These are phyloP conservation scores for Microctenopoma steveboyesi DNA, from an alignment of 2,797 vertebrate species.

Conservation along the genomic window DNA sequence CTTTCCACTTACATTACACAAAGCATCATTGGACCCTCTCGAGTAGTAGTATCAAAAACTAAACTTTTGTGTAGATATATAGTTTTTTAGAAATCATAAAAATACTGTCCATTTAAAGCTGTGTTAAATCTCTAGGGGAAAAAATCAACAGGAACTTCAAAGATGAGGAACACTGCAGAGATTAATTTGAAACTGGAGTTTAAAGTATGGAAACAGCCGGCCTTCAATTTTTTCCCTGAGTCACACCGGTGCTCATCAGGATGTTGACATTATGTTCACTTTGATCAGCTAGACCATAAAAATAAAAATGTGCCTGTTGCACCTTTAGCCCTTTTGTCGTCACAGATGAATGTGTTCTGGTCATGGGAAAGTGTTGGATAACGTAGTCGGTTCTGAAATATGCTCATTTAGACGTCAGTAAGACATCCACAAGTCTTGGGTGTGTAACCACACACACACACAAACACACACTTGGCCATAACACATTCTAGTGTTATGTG, in stretches of 20 bases:
- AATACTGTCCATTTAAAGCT: too few relatives aligned
- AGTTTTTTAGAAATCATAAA: too few relatives aligned
- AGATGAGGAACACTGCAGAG: neutral
- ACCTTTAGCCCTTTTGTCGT: constrained; percentile 14
- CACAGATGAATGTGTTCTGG: constrained; percentile 14
- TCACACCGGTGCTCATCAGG: neutral
- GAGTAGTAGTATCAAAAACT: too few relatives aligned
- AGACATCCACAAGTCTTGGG: constrained; percentile 28
- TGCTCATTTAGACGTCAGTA: constrained; percentile 16
- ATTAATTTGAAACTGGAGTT: neutral
- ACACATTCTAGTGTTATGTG: constrained; percentile 31
- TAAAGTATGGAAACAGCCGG: neutral
- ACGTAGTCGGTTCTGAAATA: constrained; percentile 13
- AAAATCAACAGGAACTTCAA: too few relatives aligned
- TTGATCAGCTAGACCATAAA: neutral
- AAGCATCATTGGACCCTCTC: too few relatives aligned
- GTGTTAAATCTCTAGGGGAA: too few relatives aligned
- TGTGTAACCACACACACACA: constrained; percentile 16
- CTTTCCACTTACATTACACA: too few relatives aligned
- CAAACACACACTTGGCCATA: constrained; percentile 4
- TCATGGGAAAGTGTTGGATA: constrained; percentile 25
- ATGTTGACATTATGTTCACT: neutral
- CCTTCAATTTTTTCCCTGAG: neutral
- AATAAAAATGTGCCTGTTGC: neutral
- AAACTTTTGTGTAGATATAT: too few relatives aligned